Evolutionary conservation across 2,888 invertebrate genomes (phyloP).

Genomic region (Apodemia hepburni): DNA sequence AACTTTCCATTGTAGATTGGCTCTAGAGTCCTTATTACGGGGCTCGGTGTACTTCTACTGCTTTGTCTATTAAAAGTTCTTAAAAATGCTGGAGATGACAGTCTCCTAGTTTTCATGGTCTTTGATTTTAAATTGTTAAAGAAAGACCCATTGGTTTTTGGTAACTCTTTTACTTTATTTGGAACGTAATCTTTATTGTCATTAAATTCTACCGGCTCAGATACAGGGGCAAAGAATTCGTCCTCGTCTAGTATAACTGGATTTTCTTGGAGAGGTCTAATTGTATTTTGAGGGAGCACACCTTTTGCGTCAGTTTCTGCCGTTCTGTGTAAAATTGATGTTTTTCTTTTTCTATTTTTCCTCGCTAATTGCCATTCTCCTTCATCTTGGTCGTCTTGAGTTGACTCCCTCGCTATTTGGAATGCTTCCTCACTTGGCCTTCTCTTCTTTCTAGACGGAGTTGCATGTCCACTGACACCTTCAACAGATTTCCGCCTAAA

Average conservation of each 20-base stretch:
- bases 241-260: conserved; percentile 78
- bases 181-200: conserved; percentile 33
- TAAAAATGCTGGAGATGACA: conserved; percentile 81
- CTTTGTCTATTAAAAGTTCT: conserved; percentile 78
- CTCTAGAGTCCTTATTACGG: conserved; percentile 52
- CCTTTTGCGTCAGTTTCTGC: conserved; percentile 52
- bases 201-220: conserved; percentile 64
- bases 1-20: conserved; percentile 60
- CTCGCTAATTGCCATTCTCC: conserved; percentile 71
- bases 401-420: conserved; percentile 80
- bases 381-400: conserved; percentile 72
- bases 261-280: conserved; percentile 65
- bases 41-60: conserved; percentile 62
- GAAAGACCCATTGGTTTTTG: conserved; percentile 71
- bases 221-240: conserved; percentile 73
- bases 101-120: conserved; percentile 71
- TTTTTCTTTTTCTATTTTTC: conserved; percentile 73
- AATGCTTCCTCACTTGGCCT: conserved; percentile 89
- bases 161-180: conserved; percentile 47
- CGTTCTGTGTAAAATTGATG: conserved; percentile 58
- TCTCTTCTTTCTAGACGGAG: conserved; percentile 78
- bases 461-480: conserved; percentile 77
- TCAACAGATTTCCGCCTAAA: conserved; percentile 84
- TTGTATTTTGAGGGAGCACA: conserved; percentile 50
- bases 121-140: conserved; percentile 70